These are phyloP conservation scores for Syrmaticus mikado DNA, from an alignment of 2,113 vertebrate species.

Conservation along the genomic window DNA sequence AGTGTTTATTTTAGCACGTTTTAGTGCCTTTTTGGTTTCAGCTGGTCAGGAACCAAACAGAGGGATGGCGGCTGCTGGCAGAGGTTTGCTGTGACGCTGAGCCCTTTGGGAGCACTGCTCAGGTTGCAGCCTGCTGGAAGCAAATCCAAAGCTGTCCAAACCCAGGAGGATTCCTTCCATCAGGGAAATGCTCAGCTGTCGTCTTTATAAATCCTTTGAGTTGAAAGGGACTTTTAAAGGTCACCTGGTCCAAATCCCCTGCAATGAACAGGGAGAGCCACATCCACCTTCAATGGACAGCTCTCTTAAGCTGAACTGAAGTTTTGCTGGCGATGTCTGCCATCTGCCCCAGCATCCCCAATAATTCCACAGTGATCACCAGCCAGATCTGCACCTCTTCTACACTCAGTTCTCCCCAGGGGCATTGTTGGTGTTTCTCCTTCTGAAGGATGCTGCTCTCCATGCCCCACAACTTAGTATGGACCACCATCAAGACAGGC, in stretches of 20 bases:
- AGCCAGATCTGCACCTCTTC: not conserved
- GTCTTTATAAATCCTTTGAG: too few relatives aligned
- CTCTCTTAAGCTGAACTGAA: not conserved
- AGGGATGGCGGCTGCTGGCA: not conserved
- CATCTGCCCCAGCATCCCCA: too few relatives aligned
- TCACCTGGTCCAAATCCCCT: too few relatives aligned
- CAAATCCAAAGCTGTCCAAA: not conserved
- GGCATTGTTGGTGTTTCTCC: not conserved
- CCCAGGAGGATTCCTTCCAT: not conserved
- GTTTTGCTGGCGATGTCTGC: not conserved
- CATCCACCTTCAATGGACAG: not conserved
- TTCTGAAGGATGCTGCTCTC: not conserved
- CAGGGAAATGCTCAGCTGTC: not conserved
- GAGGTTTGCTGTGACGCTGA: not conserved
- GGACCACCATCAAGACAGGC: slow-evolving; percentile 44
- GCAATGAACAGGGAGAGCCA: too few relatives aligned
- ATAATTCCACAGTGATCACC: not conserved
- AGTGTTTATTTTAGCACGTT: not conserved
- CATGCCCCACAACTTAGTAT: slow-evolving; percentile 46
- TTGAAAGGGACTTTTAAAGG: too few relatives aligned
- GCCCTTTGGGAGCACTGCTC: not conserved
- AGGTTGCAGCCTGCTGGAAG: not conserved
- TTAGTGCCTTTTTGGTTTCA: not conserved
- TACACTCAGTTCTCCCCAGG: not conserved
- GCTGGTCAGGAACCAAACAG: not conserved